phyloP scores from a whole-genome alignment of 1,140 invertebrate genomes.

The Asobara japonica region DNA sequence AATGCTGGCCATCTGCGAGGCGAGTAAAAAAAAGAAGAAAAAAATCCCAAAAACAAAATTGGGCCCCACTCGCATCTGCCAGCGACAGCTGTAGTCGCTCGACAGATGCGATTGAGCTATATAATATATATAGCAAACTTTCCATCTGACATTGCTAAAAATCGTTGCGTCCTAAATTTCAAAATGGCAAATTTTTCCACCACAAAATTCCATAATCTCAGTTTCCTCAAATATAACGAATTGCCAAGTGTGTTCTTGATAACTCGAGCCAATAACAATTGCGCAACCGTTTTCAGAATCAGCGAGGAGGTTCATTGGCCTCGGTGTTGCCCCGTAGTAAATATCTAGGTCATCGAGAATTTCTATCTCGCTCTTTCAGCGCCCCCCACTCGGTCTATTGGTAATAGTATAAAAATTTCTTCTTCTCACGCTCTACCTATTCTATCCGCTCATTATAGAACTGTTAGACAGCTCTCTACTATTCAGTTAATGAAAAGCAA shows the following conservation, averaged over 20 bases:
- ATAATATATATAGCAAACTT: background rate
- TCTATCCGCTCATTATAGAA: constrained; percentile 14
- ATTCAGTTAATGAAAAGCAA: background rate
- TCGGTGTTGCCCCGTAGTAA: background rate
- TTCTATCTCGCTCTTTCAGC: constrained; percentile 12
- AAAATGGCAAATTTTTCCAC: background rate
- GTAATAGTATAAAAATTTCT: constrained; percentile 17
- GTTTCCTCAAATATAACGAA: constrained; percentile 7
- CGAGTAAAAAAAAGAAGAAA: too few relatives aligned
- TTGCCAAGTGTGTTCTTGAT: background rate
- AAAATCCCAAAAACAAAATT: too few relatives aligned
- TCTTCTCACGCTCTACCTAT: constrained; percentile 25
- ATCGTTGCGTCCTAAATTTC: background rate
- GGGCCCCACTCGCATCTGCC: too few relatives aligned
- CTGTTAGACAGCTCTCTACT: background rate
- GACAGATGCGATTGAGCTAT: constrained; percentile 53
- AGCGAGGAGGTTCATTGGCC: constrained; percentile 32
- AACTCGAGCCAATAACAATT: constrained; percentile 30
- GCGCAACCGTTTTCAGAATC: constrained; percentile 3
- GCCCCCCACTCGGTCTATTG: background rate
- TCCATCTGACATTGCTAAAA: constrained; percentile 12
- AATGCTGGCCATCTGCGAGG: background rate
- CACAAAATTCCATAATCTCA: background rate
- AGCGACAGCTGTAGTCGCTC: constrained; percentile 51
- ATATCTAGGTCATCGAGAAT: constrained; percentile 35